These are phyloP conservation scores for Heliconius hewitsoni DNA, from an alignment of 1,140 invertebrate genomes.

Conservation along the genomic window DNA sequence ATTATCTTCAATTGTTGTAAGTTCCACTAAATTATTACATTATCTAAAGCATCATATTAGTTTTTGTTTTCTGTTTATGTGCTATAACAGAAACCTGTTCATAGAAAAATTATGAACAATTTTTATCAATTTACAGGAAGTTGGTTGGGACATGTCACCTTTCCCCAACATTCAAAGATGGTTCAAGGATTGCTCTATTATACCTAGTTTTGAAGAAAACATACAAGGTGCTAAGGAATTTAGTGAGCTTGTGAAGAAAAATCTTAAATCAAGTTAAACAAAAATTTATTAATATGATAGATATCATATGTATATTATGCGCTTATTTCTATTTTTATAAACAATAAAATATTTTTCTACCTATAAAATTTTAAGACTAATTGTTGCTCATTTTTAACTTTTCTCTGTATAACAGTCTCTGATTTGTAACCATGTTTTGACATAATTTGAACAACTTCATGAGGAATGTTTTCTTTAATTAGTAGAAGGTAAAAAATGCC, in stretches of 20 bases:
- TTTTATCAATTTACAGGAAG: constrained; percentile 79
- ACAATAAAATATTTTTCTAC: constrained; percentile 38
- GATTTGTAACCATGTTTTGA: constrained; percentile 82
- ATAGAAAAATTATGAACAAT: background rate
- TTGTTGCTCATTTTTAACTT: constrained; percentile 87
- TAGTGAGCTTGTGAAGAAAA: constrained; percentile 80
- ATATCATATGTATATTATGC: constrained; percentile 33
- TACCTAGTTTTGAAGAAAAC: constrained; percentile 82
- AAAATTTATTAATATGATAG: constrained; percentile 45
- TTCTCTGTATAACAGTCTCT: constrained; percentile 85
- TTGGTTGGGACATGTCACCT: constrained; percentile 84
- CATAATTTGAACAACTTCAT: constrained; percentile 87
- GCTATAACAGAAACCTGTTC: background rate
- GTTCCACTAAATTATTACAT: constrained; percentile 35
- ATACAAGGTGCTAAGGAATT: constrained; percentile 80
- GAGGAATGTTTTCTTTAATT: constrained; percentile 92
- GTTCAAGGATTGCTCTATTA: constrained; percentile 82
- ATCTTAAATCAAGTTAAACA: constrained; percentile 71
- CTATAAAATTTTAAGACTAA: constrained; percentile 83
- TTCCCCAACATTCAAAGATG: constrained; percentile 86
- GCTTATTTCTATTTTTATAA: constrained; percentile 37
- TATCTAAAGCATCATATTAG: no score
- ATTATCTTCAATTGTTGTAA: constrained; percentile 82
- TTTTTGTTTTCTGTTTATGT: background rate
- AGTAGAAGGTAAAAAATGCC: constrained; percentile 93